Base-by-base conservation (phyloP, 2,113 vertebrate genomes). In the Thalassarche chlororhynchos region DNA sequence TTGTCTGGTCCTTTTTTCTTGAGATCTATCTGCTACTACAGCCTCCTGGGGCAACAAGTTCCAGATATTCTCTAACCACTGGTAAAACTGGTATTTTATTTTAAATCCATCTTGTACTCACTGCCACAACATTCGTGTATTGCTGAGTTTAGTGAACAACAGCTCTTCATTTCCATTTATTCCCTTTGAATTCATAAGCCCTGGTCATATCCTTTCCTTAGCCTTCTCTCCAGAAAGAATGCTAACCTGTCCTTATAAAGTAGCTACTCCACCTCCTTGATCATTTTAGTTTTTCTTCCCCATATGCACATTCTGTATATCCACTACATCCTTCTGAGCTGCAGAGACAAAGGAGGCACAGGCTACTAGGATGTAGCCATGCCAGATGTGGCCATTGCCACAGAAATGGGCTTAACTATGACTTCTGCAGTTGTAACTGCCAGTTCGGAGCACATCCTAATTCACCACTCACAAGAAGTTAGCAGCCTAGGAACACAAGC, bases 61-160 rank as follows among this genome's bases (percentile, higher is more conserved):
- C 47, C 29, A 83, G 55, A 42, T 94, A 42, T 62, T 85, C 51
- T 70, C 38, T 47, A 86, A 2, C 5, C 9, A 54, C 29, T 36
- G 7, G 6, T 40, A 88, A 28, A 90, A 54, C 7, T 19, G 7
- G 6, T 64, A 23, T 21, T 76, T 86, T 81, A 25, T 64, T 89
- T 87, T 54, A 62, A 85, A 84, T 49, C 17, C 6, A 15, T 10
- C 7, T 52, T 36, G 8, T 42, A 19, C 8, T 68, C 26, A 19
- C 15, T 90, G 51, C 24, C 0, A 0, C 23, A 83, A 19, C n/a
- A 58, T 75, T 70, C 0, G 0, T 44, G 8, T 61, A 1, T 46
- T 92, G 36, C 25, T 38, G 31, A 64, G 13, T 74, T 87, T 62
- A 62, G 32, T n/a, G 66, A 68, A 38, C 5, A 92, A 26, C 14